Evolutionary conservation across 1,140 invertebrate genomes (phyloP).

Genomic region (Brachionus asplanchnoidis): DNA sequence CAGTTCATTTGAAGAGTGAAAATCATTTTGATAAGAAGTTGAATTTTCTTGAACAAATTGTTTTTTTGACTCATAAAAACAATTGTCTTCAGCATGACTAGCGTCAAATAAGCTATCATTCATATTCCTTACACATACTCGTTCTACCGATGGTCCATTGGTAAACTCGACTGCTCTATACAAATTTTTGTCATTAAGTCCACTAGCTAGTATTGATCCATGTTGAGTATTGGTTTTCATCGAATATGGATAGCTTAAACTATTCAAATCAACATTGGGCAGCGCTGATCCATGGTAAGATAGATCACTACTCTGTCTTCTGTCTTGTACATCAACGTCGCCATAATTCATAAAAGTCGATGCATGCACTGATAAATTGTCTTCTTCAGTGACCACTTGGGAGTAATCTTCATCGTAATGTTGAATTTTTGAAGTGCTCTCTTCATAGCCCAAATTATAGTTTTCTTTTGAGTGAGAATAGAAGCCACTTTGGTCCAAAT

Average conservation of each 20-base stretch:
- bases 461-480: constrained; percentile 31
- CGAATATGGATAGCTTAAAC: background rate
- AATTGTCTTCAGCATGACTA: background rate
- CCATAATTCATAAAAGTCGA: constrained; percentile 18
- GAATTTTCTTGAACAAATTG: constrained; percentile 2
- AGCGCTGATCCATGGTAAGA: background rate
- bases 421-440: background rate
- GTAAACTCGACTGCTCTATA: constrained; percentile 29
- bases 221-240: constrained; percentile 32
- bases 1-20: background rate
- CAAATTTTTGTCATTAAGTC: background rate
- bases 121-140: background rate
- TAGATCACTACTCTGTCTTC: background rate
- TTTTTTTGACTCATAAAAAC: background rate
- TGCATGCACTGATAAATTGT: background rate
- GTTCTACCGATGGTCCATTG: background rate
- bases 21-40: background rate
- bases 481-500: background rate
- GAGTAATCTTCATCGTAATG: constrained; percentile 40
- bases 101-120: background rate
- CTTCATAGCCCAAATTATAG: background rate
- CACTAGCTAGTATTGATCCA: background rate
- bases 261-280: background rate
- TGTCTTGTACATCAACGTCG: constrained; percentile 5
- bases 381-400: constrained; percentile 29